These are phyloP conservation scores for Pseudomyrmex sp. DNA, from an alignment of 1,140 invertebrate species.

Conservation along the genomic window DNA sequence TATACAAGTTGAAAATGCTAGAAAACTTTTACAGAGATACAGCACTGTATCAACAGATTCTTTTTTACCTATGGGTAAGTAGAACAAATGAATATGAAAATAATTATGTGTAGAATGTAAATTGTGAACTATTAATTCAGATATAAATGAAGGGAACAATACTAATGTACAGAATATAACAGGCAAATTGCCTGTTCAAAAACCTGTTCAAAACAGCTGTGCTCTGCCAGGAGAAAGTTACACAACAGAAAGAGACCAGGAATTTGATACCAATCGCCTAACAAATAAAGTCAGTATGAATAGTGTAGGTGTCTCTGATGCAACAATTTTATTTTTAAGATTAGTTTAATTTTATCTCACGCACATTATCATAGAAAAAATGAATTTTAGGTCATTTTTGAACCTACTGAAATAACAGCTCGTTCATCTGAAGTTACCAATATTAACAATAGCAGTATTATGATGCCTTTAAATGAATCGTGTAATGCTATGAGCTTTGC, in stretches of 20 bases:
- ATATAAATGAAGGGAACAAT: slow-evolving; percentile 69
- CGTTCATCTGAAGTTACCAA: slow-evolving; percentile 77
- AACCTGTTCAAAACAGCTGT: not conserved
- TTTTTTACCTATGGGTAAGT: slow-evolving; percentile 18
- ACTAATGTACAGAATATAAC: slow-evolving; percentile 63
- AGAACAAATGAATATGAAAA: slow-evolving; percentile 40
- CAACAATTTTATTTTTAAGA: slow-evolving; percentile 20
- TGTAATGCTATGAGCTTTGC: too few species aligned
- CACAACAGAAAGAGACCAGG: slow-evolving; percentile 2
- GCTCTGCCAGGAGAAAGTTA: not conserved
- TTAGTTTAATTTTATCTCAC: too few species aligned
- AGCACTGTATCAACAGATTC: slow-evolving; percentile 44
- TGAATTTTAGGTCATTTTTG: slow-evolving; percentile 76
- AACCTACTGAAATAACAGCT: slow-evolving; percentile 79
- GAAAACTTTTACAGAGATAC: slow-evolving; percentile 75
- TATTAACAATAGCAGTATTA: slow-evolving; percentile 65
- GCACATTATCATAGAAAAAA: not conserved
- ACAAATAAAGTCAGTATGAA: slow-evolving; percentile 26
- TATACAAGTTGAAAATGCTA: slow-evolving; percentile 73
- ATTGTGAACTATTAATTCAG: slow-evolving; percentile 50
- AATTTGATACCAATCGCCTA: not conserved
- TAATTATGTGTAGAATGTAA: slow-evolving; percentile 3
- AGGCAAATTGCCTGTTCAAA: not conserved
- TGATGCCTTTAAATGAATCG: not conserved
- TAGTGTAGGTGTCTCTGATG: slow-evolving; percentile 50